Base-by-base conservation (phyloP, 2,888 invertebrate genomes). In the Aspidapion aeneum region DNA sequence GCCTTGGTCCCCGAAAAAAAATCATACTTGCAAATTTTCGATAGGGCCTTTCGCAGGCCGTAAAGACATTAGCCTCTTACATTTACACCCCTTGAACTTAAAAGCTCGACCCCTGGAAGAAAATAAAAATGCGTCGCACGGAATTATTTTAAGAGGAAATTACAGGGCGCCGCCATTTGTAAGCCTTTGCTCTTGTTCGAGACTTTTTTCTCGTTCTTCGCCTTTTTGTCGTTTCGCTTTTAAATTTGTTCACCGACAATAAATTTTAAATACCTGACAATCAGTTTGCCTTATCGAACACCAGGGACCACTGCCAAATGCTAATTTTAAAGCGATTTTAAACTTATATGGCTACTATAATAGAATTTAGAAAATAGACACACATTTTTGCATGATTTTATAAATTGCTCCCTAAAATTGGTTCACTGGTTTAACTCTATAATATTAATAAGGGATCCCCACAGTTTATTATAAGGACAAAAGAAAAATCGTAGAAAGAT, bases 21-120 rank as follows among this genome's bases (percentile, higher is more conserved):
- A 80, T 80, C 79, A 79, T 77, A 79, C 78, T 79, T 80, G 79
- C 79, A 79, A 80, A 79, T 80, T 78, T 77, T 74, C 75, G 75
- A 77, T 76, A 77, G 78, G 74, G 74, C 78, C 80, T 79, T 79
- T 80, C 77, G 71, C 79, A 79, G 77, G 71, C 78, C 76, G 78
- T 80, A 79, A 79, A 79, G 79, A 79, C 78, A 79, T 79, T 79
- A 79, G 78, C 78, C 77, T 78, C 77, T 77, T 78, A 75, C 73
- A 77, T 77, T 77, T 76, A 75, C 77, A 77, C 77, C 75, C 67
- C 66, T 64, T 67, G 63, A 67, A 74, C 72, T 72, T 66, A 64
- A 66, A 64, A 66, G 66, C 68, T 72, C 73, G 70, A 70, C 74
- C 74, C 74, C 73, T 71, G 60, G 61, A 57, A 51, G 61, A 59